Percentiles rank a stretch among this genome's conserved stretches.
phyloP scores from a whole-genome alignment of 2,888 invertebrate genomes.

The Disparrhopalites patrizii region DNA sequence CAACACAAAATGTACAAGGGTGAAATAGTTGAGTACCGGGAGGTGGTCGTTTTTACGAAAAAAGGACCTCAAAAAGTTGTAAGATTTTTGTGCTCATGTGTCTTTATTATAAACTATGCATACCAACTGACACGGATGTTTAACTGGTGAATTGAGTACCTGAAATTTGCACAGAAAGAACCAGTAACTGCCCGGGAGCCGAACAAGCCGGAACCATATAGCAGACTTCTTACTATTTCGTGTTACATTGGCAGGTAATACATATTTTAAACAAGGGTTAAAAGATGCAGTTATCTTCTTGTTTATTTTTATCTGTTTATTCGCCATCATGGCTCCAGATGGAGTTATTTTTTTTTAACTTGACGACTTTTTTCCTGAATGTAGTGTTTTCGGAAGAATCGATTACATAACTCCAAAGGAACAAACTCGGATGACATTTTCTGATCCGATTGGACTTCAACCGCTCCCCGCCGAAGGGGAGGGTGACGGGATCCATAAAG shows the following conservation, averaged over 20 bases:
- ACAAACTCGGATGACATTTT: constrained; percentile 31
- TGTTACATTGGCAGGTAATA: constrained; percentile 23
- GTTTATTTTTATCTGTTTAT: neutral
- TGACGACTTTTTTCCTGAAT: constrained; percentile 8
- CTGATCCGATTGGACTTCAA: constrained; percentile 24
- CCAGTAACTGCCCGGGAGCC: constrained; percentile 27
- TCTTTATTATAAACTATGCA: no score
- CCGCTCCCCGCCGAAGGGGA: constrained; percentile 5
- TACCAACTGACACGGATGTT: no score
- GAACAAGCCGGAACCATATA: constrained; percentile 34
- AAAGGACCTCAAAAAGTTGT: constrained; percentile 15
- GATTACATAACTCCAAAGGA: constrained; percentile 31
- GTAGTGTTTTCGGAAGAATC: constrained; percentile 37
- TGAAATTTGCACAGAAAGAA: no score
- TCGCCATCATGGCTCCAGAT: no score
- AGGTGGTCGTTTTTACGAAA: constrained; percentile 8
- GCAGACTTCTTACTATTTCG: constrained; percentile 35
- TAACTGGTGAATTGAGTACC: no score
- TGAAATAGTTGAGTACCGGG: constrained; percentile 8
- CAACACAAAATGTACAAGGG: constrained; percentile 8
- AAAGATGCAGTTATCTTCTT: neutral
- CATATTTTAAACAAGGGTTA: constrained; percentile 14
- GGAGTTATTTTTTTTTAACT: neutral
- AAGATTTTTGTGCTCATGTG: no score
- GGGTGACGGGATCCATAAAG: neutral